A percentile compares a stretch with the other conserved stretches of the same genome.
phyloP scores from a whole-genome alignment of 2,797 vertebrate species.

The Discoglossus pictus region DNA sequence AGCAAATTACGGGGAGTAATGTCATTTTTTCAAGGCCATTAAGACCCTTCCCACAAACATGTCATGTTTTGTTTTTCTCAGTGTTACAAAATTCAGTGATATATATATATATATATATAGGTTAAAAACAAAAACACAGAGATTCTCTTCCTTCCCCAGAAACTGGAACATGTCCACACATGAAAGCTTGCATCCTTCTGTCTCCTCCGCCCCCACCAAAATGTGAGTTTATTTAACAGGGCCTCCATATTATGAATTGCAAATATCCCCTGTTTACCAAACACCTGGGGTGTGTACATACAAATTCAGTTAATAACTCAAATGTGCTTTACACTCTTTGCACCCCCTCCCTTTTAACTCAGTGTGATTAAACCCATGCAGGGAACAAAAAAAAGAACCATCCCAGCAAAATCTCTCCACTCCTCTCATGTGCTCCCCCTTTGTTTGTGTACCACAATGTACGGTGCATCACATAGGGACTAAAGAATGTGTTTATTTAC shows the following conservation, averaged over 20 bases:
- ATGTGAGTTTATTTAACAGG: slow-evolving; percentile 32
- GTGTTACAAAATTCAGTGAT: not conserved
- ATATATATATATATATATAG: no score
- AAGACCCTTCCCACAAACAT: not conserved
- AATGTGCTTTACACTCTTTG: slow-evolving; percentile 14
- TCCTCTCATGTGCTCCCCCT: not conserved
- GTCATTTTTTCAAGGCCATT: not conserved
- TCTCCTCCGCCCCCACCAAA: not conserved
- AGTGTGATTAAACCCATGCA: slow-evolving; percentile 33
- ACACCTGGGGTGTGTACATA: slow-evolving; percentile 40
- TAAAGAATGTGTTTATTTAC: slow-evolving; percentile 6
- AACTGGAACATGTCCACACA: slow-evolving; percentile 14
- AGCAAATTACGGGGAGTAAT: not conserved
- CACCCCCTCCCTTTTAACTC: slow-evolving; percentile 35
- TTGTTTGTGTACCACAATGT: slow-evolving; percentile 1
- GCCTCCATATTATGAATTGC: slow-evolving; percentile 13
- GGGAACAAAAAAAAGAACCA: slow-evolving; percentile 17
- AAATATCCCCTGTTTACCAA: slow-evolving; percentile 36
- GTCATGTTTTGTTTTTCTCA: not conserved
- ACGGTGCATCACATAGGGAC: not conserved
- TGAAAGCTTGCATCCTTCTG: slow-evolving; percentile 9
- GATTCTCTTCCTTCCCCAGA: no score
- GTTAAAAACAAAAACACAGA: no score
- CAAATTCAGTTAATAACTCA: slow-evolving; percentile 21
- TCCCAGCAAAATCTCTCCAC: slow-evolving; percentile 4